Base-by-base conservation (phyloP, 2,888 invertebrate species). In the Leistus spinibarbis region DNA sequence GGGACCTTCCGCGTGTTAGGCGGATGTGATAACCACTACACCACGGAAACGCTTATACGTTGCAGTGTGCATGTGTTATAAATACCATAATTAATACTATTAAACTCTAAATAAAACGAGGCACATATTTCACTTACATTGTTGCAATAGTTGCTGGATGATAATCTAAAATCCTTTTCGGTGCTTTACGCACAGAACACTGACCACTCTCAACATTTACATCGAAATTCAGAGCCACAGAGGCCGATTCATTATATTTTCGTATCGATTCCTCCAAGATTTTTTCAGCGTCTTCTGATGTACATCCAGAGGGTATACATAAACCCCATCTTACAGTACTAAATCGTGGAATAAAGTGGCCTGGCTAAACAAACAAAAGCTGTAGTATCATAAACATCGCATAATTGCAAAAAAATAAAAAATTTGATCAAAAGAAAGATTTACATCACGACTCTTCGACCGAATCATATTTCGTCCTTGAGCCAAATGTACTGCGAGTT, bases 1-100 rank as follows among this genome's bases (percentile, higher is more conserved):
- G 93, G 92, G 93, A 90, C 93, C 93, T 93, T 93, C 92, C 92
- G 93, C 93, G 93, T 93, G 93, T 93, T 92, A 93, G 92, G 93
- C 93, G 92, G 93, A 93, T 92, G 93, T 93, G 93, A 93, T 93
- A 93, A 93, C 93, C 54, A 70, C 62, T 76, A 70, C 69, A 70
- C 69, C 69, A 70, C 69, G 69, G 69, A 70, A 70, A 70, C 69
- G 13, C n/a, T 7, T 54, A 0, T 5, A 2, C 7, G 5, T 40
- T 5, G 5, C 0, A 1, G 22, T 54, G 9, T 62, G 1, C 10
- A 27, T n/a, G 4, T 64, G 9, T 2, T 9, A 64, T n/a, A 27
- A 16, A 1, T 64, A n/a, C 19, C 22, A 7, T 63, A 63, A 13
- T 1, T 3, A 63, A 64, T 16, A 9, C 22, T 10, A 64, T 24